Conservation (phyloP, 1,140 invertebrate species). For the Trichonephila clavata region DNA sequence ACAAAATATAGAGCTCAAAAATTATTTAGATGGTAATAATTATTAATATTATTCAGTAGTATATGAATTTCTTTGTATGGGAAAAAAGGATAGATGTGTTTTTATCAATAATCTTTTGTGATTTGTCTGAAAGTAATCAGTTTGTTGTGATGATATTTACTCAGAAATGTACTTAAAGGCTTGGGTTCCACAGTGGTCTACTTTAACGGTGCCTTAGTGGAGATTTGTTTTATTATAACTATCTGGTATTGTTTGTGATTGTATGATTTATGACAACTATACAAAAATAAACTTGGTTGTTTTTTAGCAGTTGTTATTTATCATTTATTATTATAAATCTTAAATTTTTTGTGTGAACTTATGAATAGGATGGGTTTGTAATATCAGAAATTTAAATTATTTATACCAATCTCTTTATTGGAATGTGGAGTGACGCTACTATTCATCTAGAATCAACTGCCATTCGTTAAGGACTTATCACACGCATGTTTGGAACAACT, state of each 20-base stretch:
- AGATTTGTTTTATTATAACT: constrained; percentile 56
- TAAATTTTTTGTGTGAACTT: no score
- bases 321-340: not conserved
- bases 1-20: constrained; percentile 41
- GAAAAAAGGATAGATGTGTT: constrained; percentile 44
- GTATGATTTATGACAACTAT: constrained; percentile 61
- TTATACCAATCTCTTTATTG: no score
- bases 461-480: no score
- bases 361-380: no score
- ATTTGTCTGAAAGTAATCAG: constrained; percentile 54
- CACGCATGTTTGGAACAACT: no score
- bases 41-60: constrained; percentile 28
- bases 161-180: constrained; percentile 64
- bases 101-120: constrained; percentile 39
- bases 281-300: constrained; percentile 71
- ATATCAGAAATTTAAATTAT: no score
- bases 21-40: not conserved
- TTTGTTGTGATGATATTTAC: constrained; percentile 65
- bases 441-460: no score
- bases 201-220: constrained; percentile 75
- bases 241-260: constrained; percentile 49
- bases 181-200: constrained; percentile 69
- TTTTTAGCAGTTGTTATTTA: constrained; percentile 24
- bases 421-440: no score
- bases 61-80: not conserved